Base-by-base conservation (phyloP, 2,797 vertebrate species). In the Dermochelys coriacea region DNA sequence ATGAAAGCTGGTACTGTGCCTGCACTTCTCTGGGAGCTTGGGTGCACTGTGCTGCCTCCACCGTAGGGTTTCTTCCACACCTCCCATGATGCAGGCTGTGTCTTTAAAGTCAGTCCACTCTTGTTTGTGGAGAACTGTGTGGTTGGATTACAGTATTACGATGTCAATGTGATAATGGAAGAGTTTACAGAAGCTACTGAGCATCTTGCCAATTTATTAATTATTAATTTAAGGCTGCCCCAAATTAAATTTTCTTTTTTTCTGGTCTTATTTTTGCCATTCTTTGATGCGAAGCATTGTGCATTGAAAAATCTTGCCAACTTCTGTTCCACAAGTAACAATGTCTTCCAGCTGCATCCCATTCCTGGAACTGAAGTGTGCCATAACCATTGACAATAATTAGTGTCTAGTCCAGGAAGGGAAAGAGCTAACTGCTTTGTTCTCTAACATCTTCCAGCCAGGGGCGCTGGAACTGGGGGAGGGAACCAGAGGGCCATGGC, bases 291-390 rank as follows among this genome's bases (percentile, higher is more conserved):
- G 50, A 78, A 0, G 2, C 16, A 14, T 52, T 88, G 27, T 52
- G 82, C 74, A 88, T 51, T 93, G 78, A 90, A 82, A 87, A 94
- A 88, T 89, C 90, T 87, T 41, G 29, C 34, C 79, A 86, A 86
- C 27, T 59, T 95, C 97, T 96, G 55, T 94, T 59, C 84, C 90
- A 34, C 37, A 93, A 91, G 37, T 87, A 93, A 91, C 79, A 89
- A 80, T 49, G 82, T 75, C 78, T 93, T 94, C 80, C 94, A 95
- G 85, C 89, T 97, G 89, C 16, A 64, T 74, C 71, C 83, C 83
- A 6, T 93, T 96, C 97, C 93, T 94, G 94, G 90, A 97, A 97
- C 85, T 87, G 64, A 96, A 96, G 93, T 91, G 93, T 79, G 4
- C 86, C 47, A 5, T 50, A 92, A 97, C 86, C 87, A 93, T 83